phyloP scores from a whole-genome alignment of 2,888 invertebrate species.

The Mesopsocus fuscifrons region DNA sequence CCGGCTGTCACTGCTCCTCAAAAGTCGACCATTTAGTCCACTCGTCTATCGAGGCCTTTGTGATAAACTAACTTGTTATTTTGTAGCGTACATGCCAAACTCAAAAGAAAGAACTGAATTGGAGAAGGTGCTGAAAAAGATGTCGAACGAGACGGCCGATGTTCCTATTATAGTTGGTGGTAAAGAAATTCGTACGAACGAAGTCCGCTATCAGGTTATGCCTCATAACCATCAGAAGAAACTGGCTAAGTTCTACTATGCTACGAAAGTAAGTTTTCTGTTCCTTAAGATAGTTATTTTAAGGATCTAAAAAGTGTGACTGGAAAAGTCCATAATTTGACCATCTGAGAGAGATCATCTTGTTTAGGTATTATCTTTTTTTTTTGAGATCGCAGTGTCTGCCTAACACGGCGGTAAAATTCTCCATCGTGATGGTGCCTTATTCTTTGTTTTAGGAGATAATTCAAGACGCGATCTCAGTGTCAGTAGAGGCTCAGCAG shows the following conservation, averaged over 20 bases:
- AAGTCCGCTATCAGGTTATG: slow-evolving; percentile 59
- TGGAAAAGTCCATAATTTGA: slow-evolving; percentile 9
- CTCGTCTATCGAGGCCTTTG: too few relatives aligned
- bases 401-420: too few relatives aligned
- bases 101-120: slow-evolving; percentile 62
- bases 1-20: too few relatives aligned
- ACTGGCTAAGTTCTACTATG: slow-evolving; percentile 84
- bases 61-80: too few relatives aligned
- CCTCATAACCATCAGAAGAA: slow-evolving; percentile 80
- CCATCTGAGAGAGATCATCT: too few relatives aligned
- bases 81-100: slow-evolving; percentile 50
- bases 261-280: slow-evolving; percentile 39
- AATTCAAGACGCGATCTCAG: slow-evolving; percentile 67
- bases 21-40: too few relatives aligned
- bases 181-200: slow-evolving; percentile 56
- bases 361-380: too few relatives aligned
- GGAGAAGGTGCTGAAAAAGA: slow-evolving; percentile 43
- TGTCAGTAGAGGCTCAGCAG: slow-evolving; percentile 54
- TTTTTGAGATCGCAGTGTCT: too few relatives aligned
- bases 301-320: not conserved
- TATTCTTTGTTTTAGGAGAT: slow-evolving; percentile 37
- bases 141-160: slow-evolving; percentile 49
- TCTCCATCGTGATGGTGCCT: too few relatives aligned
- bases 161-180: slow-evolving; percentile 95
- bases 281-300: not conserved